Evolutionary conservation across 35 echinoderm and acorn worm genomes (phyloP).

Genomic region (Stichopus chloronotus): DNA sequence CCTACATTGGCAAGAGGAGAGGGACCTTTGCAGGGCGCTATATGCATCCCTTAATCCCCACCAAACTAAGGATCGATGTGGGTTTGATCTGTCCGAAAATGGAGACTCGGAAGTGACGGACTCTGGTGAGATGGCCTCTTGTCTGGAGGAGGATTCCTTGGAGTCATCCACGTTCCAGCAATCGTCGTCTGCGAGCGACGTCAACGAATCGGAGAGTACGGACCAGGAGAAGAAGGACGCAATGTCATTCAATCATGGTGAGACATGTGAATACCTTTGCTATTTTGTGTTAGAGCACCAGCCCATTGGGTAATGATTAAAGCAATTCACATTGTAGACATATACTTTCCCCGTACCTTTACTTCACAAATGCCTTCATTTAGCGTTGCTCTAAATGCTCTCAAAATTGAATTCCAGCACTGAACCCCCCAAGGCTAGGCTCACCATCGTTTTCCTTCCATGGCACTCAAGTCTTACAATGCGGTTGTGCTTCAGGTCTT

Average conservation of each 20-base stretch:
- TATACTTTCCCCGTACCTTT: no score
- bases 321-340: not conserved
- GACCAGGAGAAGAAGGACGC: constrained; percentile 13
- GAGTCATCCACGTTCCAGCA: constrained; percentile 17
- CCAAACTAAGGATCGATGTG: constrained; percentile 14
- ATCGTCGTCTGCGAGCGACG: not conserved
- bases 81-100: constrained; percentile 28
- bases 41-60: constrained; percentile 75
- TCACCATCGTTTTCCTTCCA: no score
- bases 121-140: constrained; percentile 2
- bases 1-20: constrained; percentile 87
- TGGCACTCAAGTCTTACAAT: no score
- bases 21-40: constrained; percentile 76
- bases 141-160: constrained; percentile 30
- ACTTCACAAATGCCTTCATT: no score
- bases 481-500: no score
- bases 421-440: no score
- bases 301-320: not conserved
- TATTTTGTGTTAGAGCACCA: not conserved
- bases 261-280: not conserved
- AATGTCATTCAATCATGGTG: constrained; percentile 14
- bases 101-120: constrained; percentile 46
- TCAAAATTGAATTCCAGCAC: no score
- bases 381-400: no score
- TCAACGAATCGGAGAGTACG: constrained; percentile 41